Conservation (phyloP, 2,113 vertebrate species). For the Scophthalmus maximus region DNA sequence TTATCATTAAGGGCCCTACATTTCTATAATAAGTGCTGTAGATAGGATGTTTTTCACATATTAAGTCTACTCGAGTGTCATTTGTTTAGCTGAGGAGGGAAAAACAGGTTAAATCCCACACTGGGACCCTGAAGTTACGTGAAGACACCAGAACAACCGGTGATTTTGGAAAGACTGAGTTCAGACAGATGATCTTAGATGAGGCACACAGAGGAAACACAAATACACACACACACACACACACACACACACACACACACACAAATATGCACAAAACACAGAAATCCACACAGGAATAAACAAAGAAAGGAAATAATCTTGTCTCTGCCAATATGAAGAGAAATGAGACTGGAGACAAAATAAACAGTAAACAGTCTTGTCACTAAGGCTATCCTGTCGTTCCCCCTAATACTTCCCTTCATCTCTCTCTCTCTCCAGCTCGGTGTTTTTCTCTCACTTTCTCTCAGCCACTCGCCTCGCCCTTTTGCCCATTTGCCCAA, state of each 20-base stretch:
- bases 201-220: slow-evolving; percentile 39
- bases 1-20: not conserved
- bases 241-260: not conserved
- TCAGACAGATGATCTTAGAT: slow-evolving; percentile 43
- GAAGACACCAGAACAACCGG: slow-evolving; percentile 23
- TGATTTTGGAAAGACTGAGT: slow-evolving; percentile 55
- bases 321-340: slow-evolving; percentile 62
- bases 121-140: slow-evolving; percentile 18
- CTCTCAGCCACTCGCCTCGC: slow-evolving; percentile 16
- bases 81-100: slow-evolving; percentile 23
- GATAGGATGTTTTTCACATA: not conserved
- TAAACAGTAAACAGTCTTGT: slow-evolving; percentile 66
- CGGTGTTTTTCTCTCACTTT: not conserved
- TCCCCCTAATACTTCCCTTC: slow-evolving; percentile 54
- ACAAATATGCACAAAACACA: slow-evolving; percentile 35
- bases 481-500: slow-evolving; percentile 7
- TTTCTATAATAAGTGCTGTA: not conserved
- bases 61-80: not conserved
- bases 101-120: slow-evolving; percentile 40
- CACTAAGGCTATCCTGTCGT: slow-evolving; percentile 45
- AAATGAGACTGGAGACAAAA: slow-evolving; percentile 65
- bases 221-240: not conserved
- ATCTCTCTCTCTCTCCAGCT: slow-evolving; percentile 21
- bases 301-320: slow-evolving; percentile 55
- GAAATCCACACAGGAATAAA: slow-evolving; percentile 63